A percentile compares a stretch with the other conserved stretches of the same genome.
phyloP scores from a whole-genome alignment of 1,140 invertebrate species.

The Zaprionus davidi region DNA sequence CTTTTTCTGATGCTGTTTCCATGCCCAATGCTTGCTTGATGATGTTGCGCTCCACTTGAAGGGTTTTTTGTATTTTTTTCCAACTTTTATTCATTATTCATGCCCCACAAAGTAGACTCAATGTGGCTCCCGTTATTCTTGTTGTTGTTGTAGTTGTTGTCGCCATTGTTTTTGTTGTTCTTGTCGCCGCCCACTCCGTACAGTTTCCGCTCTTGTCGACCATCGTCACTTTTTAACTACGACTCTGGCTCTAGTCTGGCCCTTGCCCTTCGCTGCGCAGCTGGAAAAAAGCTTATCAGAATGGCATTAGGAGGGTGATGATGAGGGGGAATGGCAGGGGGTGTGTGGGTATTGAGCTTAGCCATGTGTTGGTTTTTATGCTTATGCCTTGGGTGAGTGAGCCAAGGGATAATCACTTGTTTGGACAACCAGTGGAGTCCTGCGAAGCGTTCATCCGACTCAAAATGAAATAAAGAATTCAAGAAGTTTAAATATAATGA shows the following conservation, averaged over 20 bases:
- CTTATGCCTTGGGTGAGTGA: slow-evolving; percentile 6
- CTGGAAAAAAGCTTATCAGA: slow-evolving; percentile 47
- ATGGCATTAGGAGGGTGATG: slow-evolving; percentile 32
- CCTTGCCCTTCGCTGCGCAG: slow-evolving; percentile 55
- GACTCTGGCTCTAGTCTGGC: slow-evolving; percentile 38
- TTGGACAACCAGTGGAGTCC: slow-evolving; percentile 8
- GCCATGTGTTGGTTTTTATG: slow-evolving; percentile 42
- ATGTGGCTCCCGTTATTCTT: slow-evolving; percentile 37
- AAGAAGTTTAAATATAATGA: not conserved
- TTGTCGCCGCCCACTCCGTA: slow-evolving; percentile 28
- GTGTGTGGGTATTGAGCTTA: slow-evolving; percentile 1
- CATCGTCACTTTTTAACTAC: slow-evolving; percentile 39
- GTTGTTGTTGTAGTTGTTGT: slow-evolving; percentile 19
- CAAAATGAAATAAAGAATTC: not conserved
- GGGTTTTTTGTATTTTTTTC: slow-evolving; percentile 33
- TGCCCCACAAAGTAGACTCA: slow-evolving; percentile 74
- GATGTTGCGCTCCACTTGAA: slow-evolving; percentile 27
- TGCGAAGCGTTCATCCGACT: not conserved
- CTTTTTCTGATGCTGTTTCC: slow-evolving; percentile 12
- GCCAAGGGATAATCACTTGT: slow-evolving; percentile 31
- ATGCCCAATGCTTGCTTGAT: slow-evolving; percentile 36
- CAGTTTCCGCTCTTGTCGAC: slow-evolving; percentile 27
- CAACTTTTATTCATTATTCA: slow-evolving; percentile 75
- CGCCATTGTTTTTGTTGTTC: slow-evolving; percentile 9
- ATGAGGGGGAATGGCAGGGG: not conserved